Evolutionary conservation across 35 echinoderm and acorn worm genomes (phyloP).

Genomic region (Heliocidaris tuberculata): DNA sequence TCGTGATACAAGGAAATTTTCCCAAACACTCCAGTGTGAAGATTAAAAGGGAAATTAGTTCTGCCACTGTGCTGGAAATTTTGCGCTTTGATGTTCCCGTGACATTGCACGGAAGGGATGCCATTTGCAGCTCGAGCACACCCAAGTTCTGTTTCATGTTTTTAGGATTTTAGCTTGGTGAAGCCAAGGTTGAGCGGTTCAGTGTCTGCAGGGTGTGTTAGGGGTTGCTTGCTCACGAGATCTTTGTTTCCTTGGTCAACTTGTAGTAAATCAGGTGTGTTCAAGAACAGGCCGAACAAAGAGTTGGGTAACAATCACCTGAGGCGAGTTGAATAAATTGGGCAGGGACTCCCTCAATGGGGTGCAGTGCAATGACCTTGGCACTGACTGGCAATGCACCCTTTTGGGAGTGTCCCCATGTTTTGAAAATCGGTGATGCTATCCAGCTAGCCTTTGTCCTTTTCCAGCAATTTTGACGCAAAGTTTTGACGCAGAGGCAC

Average conservation of each 20-base stretch:
- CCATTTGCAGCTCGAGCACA: background rate
- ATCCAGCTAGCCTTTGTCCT: background rate
- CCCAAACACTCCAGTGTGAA: background rate
- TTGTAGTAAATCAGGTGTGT: constrained; percentile 2
- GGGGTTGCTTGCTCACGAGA: background rate
- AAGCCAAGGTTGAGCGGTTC: background rate
- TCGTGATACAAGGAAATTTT: background rate
- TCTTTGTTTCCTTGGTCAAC: constrained; percentile 10
- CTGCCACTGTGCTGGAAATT: background rate
- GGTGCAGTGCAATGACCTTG: background rate
- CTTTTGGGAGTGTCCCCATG: background rate
- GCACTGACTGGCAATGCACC: background rate
- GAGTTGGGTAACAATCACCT: background rate
- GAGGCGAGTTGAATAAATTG: background rate
- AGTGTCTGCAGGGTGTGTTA: background rate
- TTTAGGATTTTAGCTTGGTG: background rate
- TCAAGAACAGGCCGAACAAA: background rate
- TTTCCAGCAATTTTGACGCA: background rate
- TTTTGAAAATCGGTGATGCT: background rate
- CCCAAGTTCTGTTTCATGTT: background rate
- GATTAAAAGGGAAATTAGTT: background rate
- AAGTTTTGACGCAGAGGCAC: background rate
- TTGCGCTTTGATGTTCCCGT: background rate
- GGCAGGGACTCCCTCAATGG: background rate
- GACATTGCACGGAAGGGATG: background rate